Evolutionary conservation across 1,140 invertebrate genomes (phyloP).

Genomic region (Drosophila truncata): DNA sequence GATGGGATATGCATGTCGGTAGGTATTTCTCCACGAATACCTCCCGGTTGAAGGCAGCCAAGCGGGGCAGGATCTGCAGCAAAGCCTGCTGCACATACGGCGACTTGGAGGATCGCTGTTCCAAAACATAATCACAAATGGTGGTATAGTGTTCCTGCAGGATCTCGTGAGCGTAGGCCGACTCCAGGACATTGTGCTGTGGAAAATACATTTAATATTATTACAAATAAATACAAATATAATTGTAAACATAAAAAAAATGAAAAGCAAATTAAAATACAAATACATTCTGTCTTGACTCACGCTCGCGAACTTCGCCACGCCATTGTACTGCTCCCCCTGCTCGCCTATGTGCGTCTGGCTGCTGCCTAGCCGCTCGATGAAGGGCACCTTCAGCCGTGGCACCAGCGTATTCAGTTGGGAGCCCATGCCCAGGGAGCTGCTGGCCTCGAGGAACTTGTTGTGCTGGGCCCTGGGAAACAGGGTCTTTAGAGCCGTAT

Average conservation of each 20-base stretch:
- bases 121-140: constrained; percentile 92
- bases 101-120: constrained; percentile 91
- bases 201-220: background rate
- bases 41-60: constrained; percentile 97
- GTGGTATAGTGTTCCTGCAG: constrained; percentile 94
- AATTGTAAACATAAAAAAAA: background rate
- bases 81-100: constrained; percentile 95
- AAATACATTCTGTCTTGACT: constrained; percentile 53
- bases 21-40: constrained; percentile 93
- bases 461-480: constrained; percentile 85
- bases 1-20: constrained; percentile 91
- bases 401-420: constrained; percentile 83
- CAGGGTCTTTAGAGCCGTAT: constrained; percentile 88
- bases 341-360: constrained; percentile 57
- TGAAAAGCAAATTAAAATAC: background rate
- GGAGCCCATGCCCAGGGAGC: constrained; percentile 38
- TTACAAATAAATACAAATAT: constrained; percentile 7
- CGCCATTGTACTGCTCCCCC: constrained; percentile 70
- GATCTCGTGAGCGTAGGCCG: constrained; percentile 93
- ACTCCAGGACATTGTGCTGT: constrained; percentile 89
- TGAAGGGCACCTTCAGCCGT: constrained; percentile 84
- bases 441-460: constrained; percentile 65
- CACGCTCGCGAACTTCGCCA: constrained; percentile 67
- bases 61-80: constrained; percentile 94
- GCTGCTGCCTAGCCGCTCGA: constrained; percentile 74